phyloP scores from a whole-genome alignment of 2,888 invertebrate genomes.

The Scrobipalpa atriplicella region DNA sequence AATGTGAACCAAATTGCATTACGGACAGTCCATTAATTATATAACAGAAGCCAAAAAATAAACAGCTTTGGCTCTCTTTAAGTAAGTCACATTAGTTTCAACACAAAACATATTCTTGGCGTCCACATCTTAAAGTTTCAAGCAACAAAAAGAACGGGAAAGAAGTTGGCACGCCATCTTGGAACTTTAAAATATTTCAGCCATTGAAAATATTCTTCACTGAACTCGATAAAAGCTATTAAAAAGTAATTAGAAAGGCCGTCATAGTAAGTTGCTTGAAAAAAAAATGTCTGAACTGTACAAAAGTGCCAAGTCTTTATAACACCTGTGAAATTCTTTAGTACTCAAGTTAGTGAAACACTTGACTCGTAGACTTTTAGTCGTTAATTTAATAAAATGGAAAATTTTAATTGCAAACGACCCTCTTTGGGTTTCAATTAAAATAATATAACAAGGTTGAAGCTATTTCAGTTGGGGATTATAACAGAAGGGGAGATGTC shows the following conservation, averaged over 20 bases:
- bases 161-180: conserved; percentile 6
- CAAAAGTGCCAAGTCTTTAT: conserved; percentile 21
- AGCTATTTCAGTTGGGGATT: conserved; percentile 39
- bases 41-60: not conserved
- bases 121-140: conserved; percentile 12
- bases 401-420: conserved; percentile 63
- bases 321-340: conserved; percentile 23
- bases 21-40: not conserved
- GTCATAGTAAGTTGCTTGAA: conserved; percentile 7
- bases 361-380: conserved; percentile 47
- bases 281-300: conserved; percentile 4
- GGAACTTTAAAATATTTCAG: conserved; percentile 18
- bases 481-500: not conserved
- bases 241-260: conserved; percentile 23
- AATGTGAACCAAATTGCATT: not conserved
- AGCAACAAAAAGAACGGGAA: conserved; percentile 17
- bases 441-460: conserved; percentile 53
- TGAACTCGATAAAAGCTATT: conserved; percentile 24
- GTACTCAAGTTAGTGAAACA: conserved; percentile 42
- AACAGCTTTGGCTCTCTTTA: not conserved
- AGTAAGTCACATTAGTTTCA: not conserved
- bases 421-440: conserved; percentile 52
- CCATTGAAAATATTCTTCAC: conserved; percentile 17
- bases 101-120: conserved; percentile 15
- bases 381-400: conserved; percentile 64